Percentiles rank a stretch among this genome's conserved stretches.
phyloP scores from a whole-genome alignment of 2,797 vertebrate genomes.

The Crossoptilon crossoptilon region DNA sequence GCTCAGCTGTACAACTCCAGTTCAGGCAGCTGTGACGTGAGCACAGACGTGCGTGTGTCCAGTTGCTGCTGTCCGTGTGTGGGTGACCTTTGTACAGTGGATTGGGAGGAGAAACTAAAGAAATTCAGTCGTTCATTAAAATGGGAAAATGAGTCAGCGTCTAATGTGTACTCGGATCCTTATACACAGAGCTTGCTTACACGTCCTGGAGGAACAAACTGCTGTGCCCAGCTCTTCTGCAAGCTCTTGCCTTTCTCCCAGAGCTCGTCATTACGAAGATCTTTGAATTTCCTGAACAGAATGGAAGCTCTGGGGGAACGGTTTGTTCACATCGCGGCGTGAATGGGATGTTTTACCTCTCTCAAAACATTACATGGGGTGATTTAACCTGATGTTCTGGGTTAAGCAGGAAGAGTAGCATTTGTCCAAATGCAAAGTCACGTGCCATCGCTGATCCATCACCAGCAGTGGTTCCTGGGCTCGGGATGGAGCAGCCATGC shows the following conservation, averaged over 20 bases:
- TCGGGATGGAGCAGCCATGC: fast-evolving
- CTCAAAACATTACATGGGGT: not conserved
- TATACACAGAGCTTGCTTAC: not conserved
- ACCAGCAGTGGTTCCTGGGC: not conserved
- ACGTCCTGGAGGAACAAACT: not conserved
- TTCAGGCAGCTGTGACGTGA: not conserved
- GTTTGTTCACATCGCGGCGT: not conserved
- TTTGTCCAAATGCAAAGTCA: not conserved
- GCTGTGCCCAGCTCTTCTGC: not conserved
- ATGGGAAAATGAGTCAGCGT: not conserved
- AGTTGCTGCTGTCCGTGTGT: not conserved
- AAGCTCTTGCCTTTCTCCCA: not conserved
- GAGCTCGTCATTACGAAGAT: not conserved
- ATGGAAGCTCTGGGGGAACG: not conserved
- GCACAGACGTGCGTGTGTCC: fast-evolving
- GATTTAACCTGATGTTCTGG: not conserved
- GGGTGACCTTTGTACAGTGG: not conserved
- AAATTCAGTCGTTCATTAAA: not conserved
- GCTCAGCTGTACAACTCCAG: not conserved
- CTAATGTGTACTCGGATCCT: not conserved
- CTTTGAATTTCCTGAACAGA: not conserved
- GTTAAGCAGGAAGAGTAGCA: not conserved
- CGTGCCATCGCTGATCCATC: not conserved
- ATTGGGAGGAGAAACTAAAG: not conserved
- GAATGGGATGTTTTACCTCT: not conserved